Percentiles rank a stretch among this genome's conserved stretches.
Conservation (phyloP, 2,888 invertebrate genomes). For the Nephrotoma appendiculata region DNA sequence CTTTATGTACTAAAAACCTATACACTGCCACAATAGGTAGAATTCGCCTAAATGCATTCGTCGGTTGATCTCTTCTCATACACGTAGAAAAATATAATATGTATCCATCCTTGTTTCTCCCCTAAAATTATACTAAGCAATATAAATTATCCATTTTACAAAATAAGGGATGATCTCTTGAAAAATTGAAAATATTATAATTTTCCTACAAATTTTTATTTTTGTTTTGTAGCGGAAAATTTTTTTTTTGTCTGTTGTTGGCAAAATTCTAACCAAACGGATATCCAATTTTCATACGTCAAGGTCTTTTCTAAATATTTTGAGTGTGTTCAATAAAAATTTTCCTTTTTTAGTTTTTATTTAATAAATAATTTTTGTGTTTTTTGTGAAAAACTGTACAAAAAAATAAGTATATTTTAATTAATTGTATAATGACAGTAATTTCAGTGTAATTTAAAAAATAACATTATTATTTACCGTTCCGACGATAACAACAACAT, state of each 20-base stretch:
- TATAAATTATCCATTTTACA: not conserved
- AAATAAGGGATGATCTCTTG: not conserved
- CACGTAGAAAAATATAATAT: not conserved
- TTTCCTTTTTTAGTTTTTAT: not conserved
- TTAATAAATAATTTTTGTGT: not conserved
- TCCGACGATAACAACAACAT: no score
- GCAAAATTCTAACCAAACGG: conserved; percentile 5
- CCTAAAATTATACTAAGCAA: not conserved
- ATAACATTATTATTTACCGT: not conserved
- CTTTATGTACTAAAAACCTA: not conserved
- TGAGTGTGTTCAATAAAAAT: not conserved
- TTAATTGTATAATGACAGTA: not conserved
- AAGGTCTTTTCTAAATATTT: conserved; percentile 1
- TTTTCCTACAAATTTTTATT: not conserved
- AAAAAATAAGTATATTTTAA: not conserved
- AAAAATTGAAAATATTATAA: not conserved
- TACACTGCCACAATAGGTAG: not conserved
- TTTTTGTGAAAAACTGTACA: not conserved
- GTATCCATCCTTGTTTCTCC: not conserved
- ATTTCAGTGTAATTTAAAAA: not conserved
- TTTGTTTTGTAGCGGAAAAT: not conserved
- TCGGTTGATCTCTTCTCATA: not conserved
- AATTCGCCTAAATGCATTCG: not conserved
- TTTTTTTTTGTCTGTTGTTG: not conserved
- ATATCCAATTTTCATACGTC: conserved; percentile 4